Evolutionary conservation across 2,888 invertebrate species (phyloP).

Genomic region (Dynastes hyllus): DNA sequence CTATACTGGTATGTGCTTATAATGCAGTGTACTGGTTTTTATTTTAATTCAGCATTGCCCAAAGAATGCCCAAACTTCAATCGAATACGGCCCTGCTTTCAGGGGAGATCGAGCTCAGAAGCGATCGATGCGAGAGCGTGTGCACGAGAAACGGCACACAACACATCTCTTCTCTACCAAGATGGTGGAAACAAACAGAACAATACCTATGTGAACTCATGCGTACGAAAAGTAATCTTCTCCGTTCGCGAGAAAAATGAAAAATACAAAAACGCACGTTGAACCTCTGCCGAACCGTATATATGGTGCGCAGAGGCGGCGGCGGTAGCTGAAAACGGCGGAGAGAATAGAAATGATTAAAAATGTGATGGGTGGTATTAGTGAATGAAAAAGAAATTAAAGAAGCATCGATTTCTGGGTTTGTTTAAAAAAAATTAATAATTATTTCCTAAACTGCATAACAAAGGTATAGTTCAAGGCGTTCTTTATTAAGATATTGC

Average conservation of each 20-base stretch:
- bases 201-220: constrained; percentile 69
- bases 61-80: not conserved
- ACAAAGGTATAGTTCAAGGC: no score
- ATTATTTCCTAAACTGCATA: no score
- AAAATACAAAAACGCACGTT: constrained; percentile 50
- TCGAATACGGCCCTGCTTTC: constrained; percentile 42
- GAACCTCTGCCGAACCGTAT: constrained; percentile 35
- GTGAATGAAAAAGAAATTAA: not conserved
- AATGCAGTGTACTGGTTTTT: no score
- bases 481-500: no score
- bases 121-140: constrained; percentile 66
- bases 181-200: constrained; percentile 69
- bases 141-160: constrained; percentile 58
- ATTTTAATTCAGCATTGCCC: no score
- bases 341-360: constrained; percentile 11
- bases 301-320: constrained; percentile 23
- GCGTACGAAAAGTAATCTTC: constrained; percentile 66
- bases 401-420: no score
- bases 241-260: constrained; percentile 52
- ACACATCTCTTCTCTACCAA: constrained; percentile 69
- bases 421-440: no score
- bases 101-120: constrained; percentile 55
- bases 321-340: not conserved
- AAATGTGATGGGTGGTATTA: constrained; percentile 11
- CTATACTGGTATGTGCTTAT: no score